phyloP scores from a whole-genome alignment of 2,797 vertebrate species.

The Prunella strophiata region DNA sequence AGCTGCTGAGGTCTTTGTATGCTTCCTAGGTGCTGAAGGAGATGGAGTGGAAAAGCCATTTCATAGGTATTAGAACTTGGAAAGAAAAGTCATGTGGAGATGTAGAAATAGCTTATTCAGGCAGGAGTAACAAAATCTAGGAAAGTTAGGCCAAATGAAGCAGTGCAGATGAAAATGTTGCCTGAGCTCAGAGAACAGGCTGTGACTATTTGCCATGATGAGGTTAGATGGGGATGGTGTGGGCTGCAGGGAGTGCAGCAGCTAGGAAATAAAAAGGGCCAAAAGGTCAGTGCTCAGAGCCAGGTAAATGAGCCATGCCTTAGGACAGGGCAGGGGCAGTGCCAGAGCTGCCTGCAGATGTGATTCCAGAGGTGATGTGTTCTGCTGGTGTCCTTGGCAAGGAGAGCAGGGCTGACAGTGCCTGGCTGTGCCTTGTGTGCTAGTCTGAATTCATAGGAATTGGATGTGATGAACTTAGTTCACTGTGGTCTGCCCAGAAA shows the following conservation, averaged over 20 bases:
- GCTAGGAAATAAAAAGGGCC: background rate
- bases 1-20: background rate
- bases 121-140: background rate
- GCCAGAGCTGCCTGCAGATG: background rate
- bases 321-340: background rate
- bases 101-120: background rate
- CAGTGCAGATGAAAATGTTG: background rate
- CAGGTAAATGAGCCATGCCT: background rate
- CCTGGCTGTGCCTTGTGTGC: background rate
- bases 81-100: background rate
- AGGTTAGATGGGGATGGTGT: background rate
- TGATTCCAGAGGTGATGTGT: background rate
- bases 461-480: background rate
- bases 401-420: background rate
- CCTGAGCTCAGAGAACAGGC: background rate
- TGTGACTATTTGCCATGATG: background rate
- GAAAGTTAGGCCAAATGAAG: background rate
- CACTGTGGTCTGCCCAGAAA: background rate
- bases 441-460: background rate
- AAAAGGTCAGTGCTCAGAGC: background rate
- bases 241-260: constrained; percentile 11
- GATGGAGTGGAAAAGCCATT: background rate
- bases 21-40: background rate
- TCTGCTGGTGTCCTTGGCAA: background rate
- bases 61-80: background rate